These are phyloP conservation scores for Chymomyza amoena DNA, from an alignment of 2,888 invertebrate genomes.

Conservation along the genomic window DNA sequence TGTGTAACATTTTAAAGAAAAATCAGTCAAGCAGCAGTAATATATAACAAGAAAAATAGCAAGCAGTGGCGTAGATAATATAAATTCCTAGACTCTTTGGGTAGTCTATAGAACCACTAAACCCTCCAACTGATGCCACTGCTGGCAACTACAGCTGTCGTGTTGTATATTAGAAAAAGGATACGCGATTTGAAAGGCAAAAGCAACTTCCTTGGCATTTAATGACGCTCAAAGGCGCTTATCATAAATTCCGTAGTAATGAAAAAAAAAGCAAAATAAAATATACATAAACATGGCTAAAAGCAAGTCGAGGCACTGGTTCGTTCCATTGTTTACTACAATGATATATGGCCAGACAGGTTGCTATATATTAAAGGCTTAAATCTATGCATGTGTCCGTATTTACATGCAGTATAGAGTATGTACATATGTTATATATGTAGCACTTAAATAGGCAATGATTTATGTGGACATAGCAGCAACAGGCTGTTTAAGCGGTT, in stretches of 20 bases:
- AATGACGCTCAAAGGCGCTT: conserved; percentile 39
- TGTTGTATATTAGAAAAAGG: neutral
- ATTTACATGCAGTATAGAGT: conserved; percentile 7
- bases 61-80: too few relatives aligned
- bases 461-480: conserved; percentile 11
- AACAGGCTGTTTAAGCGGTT: conserved; percentile 31
- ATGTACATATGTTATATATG: conserved; percentile 1
- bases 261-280: conserved; percentile 34
- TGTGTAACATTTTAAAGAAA: neutral
- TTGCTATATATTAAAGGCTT: neutral
- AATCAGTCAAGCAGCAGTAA: neutral
- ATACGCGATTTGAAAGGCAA: conserved; percentile 11
- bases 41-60: neutral
- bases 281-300: conserved; percentile 5
- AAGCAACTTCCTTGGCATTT: conserved; percentile 57
- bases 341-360: conserved; percentile 16
- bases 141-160: neutral
- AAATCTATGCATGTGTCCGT: neutral
- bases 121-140: neutral
- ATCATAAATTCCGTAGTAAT: conserved; percentile 41
- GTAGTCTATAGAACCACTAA: too few relatives aligned
- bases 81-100: too few relatives aligned
- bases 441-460: conserved; percentile 3
- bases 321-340: neutral
- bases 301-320: neutral